Percentiles rank a stretch among this genome's conserved stretches.
phyloP scores from a whole-genome alignment of 2,888 invertebrate species.

The Euphydryas editha region DNA sequence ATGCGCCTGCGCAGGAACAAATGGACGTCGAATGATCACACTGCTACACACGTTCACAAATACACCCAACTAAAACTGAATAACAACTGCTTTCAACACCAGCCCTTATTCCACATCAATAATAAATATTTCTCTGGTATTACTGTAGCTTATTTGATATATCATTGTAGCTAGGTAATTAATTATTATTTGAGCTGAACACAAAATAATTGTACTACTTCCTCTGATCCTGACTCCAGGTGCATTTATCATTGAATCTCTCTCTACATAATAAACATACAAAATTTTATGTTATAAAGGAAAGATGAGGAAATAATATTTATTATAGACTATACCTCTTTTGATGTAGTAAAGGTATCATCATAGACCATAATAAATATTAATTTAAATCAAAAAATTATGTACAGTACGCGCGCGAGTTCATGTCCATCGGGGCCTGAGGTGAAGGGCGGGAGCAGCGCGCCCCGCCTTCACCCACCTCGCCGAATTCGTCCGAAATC shows the following conservation, averaged over 20 bases:
- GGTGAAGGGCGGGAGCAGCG: too few relatives aligned
- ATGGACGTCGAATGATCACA: constrained; percentile 78
- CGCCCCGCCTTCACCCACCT: too few relatives aligned
- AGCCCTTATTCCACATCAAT: background rate
- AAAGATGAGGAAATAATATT: background rate
- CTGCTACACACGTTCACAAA: constrained; percentile 1
- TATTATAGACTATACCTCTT: constrained; percentile 3
- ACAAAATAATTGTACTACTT: background rate
- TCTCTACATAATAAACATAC: constrained; percentile 4
- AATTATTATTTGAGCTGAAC: background rate
- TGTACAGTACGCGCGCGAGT: too few relatives aligned
- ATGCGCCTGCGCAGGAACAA: constrained; percentile 58
- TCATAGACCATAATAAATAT: background rate
- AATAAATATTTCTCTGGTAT: background rate
- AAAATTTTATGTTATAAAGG: background rate
- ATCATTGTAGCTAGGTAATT: background rate
- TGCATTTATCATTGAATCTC: constrained; percentile 12
- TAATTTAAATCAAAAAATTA: background rate
- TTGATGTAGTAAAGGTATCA: background rate
- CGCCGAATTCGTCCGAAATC: too few relatives aligned
- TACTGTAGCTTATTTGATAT: background rate
- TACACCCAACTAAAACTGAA: constrained; percentile 9
- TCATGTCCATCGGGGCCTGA: too few relatives aligned
- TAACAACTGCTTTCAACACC: constrained; percentile 1
- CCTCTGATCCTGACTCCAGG: background rate